These are phyloP conservation scores for Pycnonotus jocosus DNA, from an alignment of 2,113 vertebrate species.

Conservation along the genomic window DNA sequence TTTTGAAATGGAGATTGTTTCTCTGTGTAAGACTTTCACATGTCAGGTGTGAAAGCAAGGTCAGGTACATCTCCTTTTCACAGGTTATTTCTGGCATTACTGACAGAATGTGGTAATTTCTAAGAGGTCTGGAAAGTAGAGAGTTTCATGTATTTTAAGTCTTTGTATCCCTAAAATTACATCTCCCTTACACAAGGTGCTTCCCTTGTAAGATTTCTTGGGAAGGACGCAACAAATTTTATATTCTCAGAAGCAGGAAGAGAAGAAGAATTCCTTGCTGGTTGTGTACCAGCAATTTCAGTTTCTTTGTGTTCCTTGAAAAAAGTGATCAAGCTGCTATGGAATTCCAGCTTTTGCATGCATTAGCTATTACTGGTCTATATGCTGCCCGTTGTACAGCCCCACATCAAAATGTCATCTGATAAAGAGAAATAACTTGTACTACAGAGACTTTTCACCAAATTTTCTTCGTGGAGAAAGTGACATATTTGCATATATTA, in stretches of 20 bases:
- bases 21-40: neutral
- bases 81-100: neutral
- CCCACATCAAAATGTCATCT: neutral
- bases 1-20: neutral
- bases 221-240: neutral
- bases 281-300: neutral
- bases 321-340: neutral
- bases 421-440: neutral
- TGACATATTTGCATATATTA: neutral
- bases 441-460: neutral
- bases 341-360: neutral
- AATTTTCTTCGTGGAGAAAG: neutral
- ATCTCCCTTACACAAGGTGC: neutral
- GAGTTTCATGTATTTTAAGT: rapidly evolving
- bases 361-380: neutral
- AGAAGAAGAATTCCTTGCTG: neutral
- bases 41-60: neutral
- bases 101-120: neutral
- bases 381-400: neutral
- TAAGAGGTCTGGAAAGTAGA: neutral
- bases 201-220: neutral
- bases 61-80: neutral
- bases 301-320: neutral
- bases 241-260: neutral
- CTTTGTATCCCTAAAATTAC: neutral